These are phyloP conservation scores for Leucoraja erinaceus DNA, from an alignment of 2,113 vertebrate genomes.

Conservation along the genomic window DNA sequence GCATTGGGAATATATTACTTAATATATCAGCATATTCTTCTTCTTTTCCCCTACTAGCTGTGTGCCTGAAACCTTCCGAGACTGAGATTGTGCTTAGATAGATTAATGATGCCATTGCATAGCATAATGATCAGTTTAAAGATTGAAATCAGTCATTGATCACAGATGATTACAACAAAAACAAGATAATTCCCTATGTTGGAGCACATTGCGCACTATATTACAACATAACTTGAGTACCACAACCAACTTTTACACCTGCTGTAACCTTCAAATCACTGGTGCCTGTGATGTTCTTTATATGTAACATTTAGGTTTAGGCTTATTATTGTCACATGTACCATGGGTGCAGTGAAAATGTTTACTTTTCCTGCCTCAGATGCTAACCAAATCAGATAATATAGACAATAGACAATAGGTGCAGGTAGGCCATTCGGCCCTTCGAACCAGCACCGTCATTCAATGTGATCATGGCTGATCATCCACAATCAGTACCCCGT, in stretches of 20 bases:
- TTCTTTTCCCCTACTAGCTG: background rate
- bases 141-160: background rate
- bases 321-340: too few species aligned
- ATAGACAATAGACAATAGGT: too few species aligned
- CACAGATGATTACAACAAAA: background rate
- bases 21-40: background rate
- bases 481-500: too few species aligned
- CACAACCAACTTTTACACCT: background rate
- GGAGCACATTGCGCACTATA: background rate
- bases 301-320: background rate
- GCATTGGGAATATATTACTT: background rate
- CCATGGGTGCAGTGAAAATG: too few species aligned
- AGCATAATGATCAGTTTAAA: background rate
- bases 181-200: background rate
- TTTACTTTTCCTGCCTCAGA: too few species aligned
- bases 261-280: background rate
- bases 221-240: background rate
- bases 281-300: background rate
- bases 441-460: too few species aligned
- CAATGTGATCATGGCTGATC: too few species aligned
- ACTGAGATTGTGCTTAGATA: background rate
- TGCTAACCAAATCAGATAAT: too few species aligned
- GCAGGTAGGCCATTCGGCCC: too few species aligned
- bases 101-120: background rate
- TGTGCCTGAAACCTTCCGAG: background rate